Conservation (phyloP, 2,113 vertebrate species). For the Erinaceus europaeus region DNA sequence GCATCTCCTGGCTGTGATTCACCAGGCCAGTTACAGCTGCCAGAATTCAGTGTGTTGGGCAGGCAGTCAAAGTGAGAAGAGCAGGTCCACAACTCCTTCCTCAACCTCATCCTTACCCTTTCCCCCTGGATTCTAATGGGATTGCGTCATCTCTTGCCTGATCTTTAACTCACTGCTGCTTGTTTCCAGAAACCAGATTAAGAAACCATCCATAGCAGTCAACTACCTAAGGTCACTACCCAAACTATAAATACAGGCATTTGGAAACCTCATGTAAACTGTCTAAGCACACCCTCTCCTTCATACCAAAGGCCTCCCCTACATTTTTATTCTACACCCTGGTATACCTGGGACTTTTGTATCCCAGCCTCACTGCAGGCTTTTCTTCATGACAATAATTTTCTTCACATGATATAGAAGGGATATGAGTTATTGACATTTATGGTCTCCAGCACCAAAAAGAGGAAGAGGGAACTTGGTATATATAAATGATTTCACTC, state of each 20-base stretch:
- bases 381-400: too few species aligned
- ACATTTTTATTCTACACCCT: too few species aligned
- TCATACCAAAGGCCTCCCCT: neutral
- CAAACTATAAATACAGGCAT: slow-evolving; percentile 42
- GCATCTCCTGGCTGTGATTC: slow-evolving; percentile 29
- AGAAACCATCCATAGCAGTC: slow-evolving; percentile 50
- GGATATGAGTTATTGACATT: too few species aligned
- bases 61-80: neutral
- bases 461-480: too few species aligned
- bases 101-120: neutral
- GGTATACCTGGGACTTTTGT: too few species aligned
- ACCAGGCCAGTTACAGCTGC: slow-evolving; percentile 67
- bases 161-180: slow-evolving; percentile 12
- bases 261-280: neutral
- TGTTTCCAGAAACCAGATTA: slow-evolving; percentile 66
- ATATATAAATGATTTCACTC: too few species aligned
- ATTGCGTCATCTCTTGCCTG: neutral
- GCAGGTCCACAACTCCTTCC: neutral
- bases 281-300: neutral
- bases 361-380: too few species aligned
- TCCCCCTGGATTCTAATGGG: neutral
- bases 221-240: slow-evolving; percentile 40
- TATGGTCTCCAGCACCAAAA: too few species aligned
- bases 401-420: too few species aligned
- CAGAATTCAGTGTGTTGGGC: slow-evolving; percentile 48